These are phyloP conservation scores for Ptilorrhoa leucosticta DNA, from an alignment of 2,113 vertebrate species.

Conservation along the genomic window DNA sequence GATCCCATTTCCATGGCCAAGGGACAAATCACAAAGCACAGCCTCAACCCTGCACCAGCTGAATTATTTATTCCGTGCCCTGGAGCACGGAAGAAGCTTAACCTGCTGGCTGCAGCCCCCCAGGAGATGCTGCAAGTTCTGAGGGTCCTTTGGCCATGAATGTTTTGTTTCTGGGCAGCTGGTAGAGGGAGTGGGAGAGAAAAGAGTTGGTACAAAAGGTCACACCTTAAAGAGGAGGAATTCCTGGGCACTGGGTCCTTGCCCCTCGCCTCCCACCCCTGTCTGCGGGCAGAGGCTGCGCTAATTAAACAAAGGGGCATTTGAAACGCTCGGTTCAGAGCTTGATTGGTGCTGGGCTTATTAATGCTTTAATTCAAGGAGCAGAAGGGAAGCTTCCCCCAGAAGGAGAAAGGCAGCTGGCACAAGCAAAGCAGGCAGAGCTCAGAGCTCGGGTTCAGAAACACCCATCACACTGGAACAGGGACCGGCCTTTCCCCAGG, in stretches of 20 bases:
- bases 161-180: neutral
- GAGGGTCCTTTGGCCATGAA: neutral
- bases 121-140: neutral
- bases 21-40: neutral
- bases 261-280: neutral
- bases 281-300: neutral
- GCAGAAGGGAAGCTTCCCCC: neutral
- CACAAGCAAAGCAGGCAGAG: neutral
- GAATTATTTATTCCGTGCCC: neutral
- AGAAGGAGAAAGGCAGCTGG: neutral
- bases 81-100: neutral
- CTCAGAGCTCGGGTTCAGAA: rapidly evolving
- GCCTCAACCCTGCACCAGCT: rapidly evolving
- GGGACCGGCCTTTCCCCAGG: neutral
- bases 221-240: neutral
- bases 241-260: neutral
- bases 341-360: neutral
- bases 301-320: slow-evolving; percentile 20
- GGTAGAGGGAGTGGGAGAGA: neutral
- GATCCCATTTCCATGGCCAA: neutral
- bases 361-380: neutral
- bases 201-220: neutral
- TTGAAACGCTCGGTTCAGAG: neutral
- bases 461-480: neutral
- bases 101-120: neutral